These are phyloP conservation scores for Empis livida DNA, from an alignment of 2,888 invertebrate genomes.

Conservation along the genomic window DNA sequence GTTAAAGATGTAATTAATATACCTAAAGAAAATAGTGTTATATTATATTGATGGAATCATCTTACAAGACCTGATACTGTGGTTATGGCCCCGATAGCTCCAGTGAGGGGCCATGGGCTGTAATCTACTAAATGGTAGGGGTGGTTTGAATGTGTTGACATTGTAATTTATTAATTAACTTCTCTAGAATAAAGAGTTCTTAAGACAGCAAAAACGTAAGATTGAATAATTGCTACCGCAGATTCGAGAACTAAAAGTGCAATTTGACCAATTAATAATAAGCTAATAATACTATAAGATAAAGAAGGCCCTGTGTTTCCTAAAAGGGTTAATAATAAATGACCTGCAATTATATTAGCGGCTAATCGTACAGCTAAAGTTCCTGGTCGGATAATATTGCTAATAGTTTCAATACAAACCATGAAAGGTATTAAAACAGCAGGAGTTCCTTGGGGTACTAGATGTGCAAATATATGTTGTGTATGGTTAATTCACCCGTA, in stretches of 20 bases:
- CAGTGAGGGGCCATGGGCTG: slow-evolving; percentile 51
- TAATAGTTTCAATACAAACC: slow-evolving; percentile 61
- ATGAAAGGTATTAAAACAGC: slow-evolving; percentile 53
- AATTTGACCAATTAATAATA: slow-evolving; percentile 34
- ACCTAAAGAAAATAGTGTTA: slow-evolving; percentile 41
- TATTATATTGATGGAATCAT: slow-evolving; percentile 47
- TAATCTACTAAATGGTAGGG: slow-evolving; percentile 52
- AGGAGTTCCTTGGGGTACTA: slow-evolving; percentile 57
- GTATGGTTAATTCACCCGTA: slow-evolving; percentile 50
- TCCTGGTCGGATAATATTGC: slow-evolving; percentile 55
- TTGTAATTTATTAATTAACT: slow-evolving; percentile 44
- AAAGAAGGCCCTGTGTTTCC: slow-evolving; percentile 34
- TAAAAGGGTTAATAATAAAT: slow-evolving; percentile 47
- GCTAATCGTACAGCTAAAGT: slow-evolving; percentile 57
- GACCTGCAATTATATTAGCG: slow-evolving; percentile 67
- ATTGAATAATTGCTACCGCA: slow-evolving; percentile 44
- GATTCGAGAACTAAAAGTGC: slow-evolving; percentile 39
- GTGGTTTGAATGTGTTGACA: slow-evolving; percentile 43
- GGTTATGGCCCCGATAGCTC: slow-evolving; percentile 45
- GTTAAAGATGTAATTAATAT: slow-evolving; percentile 35
- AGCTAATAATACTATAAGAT: slow-evolving; percentile 16
- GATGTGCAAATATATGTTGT: slow-evolving; percentile 50
- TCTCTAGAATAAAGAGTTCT: slow-evolving; percentile 54
- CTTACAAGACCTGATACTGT: slow-evolving; percentile 44
- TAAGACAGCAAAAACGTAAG: slow-evolving; percentile 48